Base-by-base conservation (phyloP, 2,888 invertebrate genomes). In the Brachyptera risi region DNA sequence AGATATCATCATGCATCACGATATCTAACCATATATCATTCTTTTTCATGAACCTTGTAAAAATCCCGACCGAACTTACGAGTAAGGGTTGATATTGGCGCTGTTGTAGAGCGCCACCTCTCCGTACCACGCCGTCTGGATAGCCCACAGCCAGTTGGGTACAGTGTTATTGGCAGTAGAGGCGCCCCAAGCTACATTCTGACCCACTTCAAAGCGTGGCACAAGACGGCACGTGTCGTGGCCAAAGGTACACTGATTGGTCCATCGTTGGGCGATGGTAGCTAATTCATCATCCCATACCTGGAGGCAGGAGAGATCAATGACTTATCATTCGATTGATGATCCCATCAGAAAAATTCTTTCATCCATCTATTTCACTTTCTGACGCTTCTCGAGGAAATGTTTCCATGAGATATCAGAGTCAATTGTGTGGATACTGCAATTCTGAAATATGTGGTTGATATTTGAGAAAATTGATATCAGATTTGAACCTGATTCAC, bases 221-320 rank as follows among this genome's bases (percentile, higher is more conserved):
- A 68, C 63, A 24, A 65, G 40, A 3, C 69, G 54, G 62, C 67
- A 68, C 17, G 65, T 63, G 59, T 70, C 70, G 66, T 75, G 75
- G 35, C 63, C 35, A 51, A 66, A 68, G 17, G 40, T 71, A 65
- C 75, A 75, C 44, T 71, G 71, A 63, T 76, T 71, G 3, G 75
- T 75, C 67, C 73, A 73, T 31, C 71, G 67, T 68, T 75, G 75
- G 5, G 75, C 75, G 17, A 71, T 68, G 7, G 65, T 65, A 1
- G 74, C 74, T 59, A 75, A 61, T 60, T 75, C 73, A 7, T 74
- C 71, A 44, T 73, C 73, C 75, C 75, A 75, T 40, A 56, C 65
- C 69, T 69, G 59, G 11, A 51, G 54, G 11, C 31, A n/a, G n/a
- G n/a, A n/a, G n/a, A n/a, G n/a, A n/a, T n/a, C n/a, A n/a, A n/a